These are phyloP conservation scores for Gryllus bimaculatus DNA, from an alignment of 1,140 invertebrate species.

Conservation along the genomic window DNA sequence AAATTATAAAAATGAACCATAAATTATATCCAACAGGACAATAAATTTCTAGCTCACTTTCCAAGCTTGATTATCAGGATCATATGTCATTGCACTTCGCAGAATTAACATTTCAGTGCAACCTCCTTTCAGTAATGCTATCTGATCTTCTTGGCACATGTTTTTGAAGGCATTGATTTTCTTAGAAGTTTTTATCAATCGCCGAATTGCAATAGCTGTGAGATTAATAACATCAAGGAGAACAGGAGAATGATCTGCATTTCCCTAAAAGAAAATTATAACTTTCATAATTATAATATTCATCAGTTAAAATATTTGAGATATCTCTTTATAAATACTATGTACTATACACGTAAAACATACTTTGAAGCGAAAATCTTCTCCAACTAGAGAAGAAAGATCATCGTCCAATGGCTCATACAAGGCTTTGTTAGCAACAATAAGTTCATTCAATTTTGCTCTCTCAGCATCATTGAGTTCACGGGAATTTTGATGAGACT, in stretches of 20 bases:
- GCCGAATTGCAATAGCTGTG: conserved; percentile 79
- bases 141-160: conserved; percentile 85
- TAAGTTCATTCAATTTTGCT: conserved; percentile 71
- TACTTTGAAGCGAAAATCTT: conserved; percentile 50
- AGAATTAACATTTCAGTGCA: conserved; percentile 90
- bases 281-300: conserved; percentile 11
- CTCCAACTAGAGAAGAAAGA: conserved; percentile 52
- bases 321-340: not conserved
- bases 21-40: not conserved
- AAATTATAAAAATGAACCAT: not conserved
- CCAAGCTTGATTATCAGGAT: conserved; percentile 74
- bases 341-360: conserved; percentile 11
- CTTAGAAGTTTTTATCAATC: conserved; percentile 87
- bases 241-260: conserved; percentile 50
- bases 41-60: conserved; percentile 41
- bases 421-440: conserved; percentile 72
- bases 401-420: conserved; percentile 73
- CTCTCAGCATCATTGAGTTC: conserved; percentile 73
- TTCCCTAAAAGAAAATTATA: conserved; percentile 22
- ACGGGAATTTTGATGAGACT: conserved; percentile 36
- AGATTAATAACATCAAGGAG: conserved; percentile 78
- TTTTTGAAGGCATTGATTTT: conserved; percentile 79
- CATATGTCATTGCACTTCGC: conserved; percentile 77
- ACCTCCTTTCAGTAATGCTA: conserved; percentile 77
- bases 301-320: not conserved